Conservation (phyloP, 1,140 invertebrate species). For the Liolophura sinensis region DNA sequence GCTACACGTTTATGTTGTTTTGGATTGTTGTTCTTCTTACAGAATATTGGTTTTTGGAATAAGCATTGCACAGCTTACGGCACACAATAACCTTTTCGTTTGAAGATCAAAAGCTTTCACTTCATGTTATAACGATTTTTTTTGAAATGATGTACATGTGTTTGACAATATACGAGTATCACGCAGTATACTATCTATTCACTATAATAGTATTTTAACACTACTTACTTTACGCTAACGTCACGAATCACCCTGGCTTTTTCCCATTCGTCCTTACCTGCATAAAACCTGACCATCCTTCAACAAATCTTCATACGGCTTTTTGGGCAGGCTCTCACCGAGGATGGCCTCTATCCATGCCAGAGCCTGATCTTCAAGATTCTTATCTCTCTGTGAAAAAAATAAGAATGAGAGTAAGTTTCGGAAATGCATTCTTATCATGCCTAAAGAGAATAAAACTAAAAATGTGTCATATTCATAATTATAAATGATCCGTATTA, state of each 20-base stretch:
- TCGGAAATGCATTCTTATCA: too few relatives aligned
- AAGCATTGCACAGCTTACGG: too few relatives aligned
- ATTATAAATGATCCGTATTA: too few relatives aligned
- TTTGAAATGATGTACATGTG: background rate
- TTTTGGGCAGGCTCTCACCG: conserved; percentile 68
- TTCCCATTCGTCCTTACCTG: conserved; percentile 60
- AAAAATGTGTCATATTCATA: too few relatives aligned
- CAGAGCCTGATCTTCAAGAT: conserved; percentile 78
- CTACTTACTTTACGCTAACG: background rate
- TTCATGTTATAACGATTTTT: background rate
- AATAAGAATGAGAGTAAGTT: background rate
- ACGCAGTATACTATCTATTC: background rate
- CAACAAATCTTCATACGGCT: conserved; percentile 78
- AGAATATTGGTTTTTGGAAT: background rate
- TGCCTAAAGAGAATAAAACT: too few relatives aligned
- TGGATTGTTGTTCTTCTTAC: background rate
- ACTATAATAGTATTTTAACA: background rate
- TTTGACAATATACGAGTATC: background rate
- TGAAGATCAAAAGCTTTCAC: background rate
- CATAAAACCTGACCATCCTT: conserved; percentile 89
- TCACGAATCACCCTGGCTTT: background rate
- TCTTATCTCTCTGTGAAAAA: conserved; percentile 71
- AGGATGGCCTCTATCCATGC: conserved; percentile 88
- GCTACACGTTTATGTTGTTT: background rate
- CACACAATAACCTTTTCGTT: background rate